phyloP scores from a whole-genome alignment of 1,140 invertebrate genomes.

The Orchestia grillus region DNA sequence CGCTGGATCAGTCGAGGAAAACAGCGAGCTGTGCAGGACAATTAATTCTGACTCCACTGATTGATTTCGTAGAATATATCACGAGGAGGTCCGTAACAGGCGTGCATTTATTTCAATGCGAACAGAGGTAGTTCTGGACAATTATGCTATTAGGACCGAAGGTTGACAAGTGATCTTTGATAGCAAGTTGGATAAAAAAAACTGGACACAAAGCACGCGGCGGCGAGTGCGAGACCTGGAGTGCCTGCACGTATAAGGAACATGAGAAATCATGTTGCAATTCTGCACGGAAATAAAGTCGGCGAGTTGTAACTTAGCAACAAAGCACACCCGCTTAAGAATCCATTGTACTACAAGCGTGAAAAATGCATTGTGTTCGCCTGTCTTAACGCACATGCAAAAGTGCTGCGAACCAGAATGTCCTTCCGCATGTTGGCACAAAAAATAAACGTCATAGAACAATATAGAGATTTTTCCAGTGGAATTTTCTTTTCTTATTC shows the following conservation, averaged over 20 bases:
- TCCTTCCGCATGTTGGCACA: too few species aligned
- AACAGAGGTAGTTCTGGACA: background rate
- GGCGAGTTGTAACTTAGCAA: background rate
- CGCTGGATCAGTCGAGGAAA: background rate
- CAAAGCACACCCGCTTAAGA: too few species aligned
- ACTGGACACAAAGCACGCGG: background rate
- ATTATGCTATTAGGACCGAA: constrained; percentile 1
- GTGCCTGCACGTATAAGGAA: background rate
- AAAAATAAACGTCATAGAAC: too few species aligned
- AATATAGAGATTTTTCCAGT: too few species aligned
- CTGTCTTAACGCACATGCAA: too few species aligned
- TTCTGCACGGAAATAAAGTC: background rate
- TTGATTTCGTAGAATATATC: background rate
- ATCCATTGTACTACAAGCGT: too few species aligned
- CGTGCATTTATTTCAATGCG: background rate
- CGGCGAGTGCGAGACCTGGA: background rate
- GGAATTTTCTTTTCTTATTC: too few species aligned
- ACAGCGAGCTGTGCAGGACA: background rate
- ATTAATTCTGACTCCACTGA: background rate
- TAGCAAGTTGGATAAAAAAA: background rate
- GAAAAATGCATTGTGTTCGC: too few species aligned
- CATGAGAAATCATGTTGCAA: background rate
- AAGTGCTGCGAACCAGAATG: too few species aligned
- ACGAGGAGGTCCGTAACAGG: background rate
- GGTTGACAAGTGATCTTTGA: constrained; percentile 7